These are phyloP conservation scores for Conger conger DNA, from an alignment of 2,113 vertebrate genomes.

Conservation along the genomic window DNA sequence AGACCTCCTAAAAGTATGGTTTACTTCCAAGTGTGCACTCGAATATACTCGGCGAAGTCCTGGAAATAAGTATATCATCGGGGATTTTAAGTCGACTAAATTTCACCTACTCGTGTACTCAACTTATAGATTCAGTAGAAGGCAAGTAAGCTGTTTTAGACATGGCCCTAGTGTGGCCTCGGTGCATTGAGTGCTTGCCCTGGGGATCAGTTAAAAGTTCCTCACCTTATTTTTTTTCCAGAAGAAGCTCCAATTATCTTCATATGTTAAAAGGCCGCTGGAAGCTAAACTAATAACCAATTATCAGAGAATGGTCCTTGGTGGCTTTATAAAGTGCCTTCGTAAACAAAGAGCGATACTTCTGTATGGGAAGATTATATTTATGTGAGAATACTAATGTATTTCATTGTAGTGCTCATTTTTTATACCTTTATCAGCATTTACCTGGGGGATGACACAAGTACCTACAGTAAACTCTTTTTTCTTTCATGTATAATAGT, in stretches of 20 bases:
- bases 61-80: too few relatives aligned
- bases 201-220: not conserved
- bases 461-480: not conserved
- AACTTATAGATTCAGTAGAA: too few relatives aligned
- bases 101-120: too few relatives aligned
- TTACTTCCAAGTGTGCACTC: too few relatives aligned
- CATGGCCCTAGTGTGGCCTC: too few relatives aligned
- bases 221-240: not conserved
- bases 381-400: not conserved
- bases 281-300: not conserved
- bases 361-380: not conserved
- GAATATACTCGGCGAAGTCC: too few relatives aligned
- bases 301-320: not conserved
- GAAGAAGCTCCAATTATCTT: not conserved
- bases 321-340: conserved; percentile 5
- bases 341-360: not conserved
- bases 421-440: not conserved
- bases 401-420: not conserved
- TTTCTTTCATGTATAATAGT: not conserved
- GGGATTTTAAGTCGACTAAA: too few relatives aligned
- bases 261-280: not conserved
- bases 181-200: too few relatives aligned
- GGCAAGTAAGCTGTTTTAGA: too few relatives aligned
- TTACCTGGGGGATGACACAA: not conserved
- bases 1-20: too few relatives aligned